These are phyloP conservation scores for Chloropsis hardwickii DNA, from an alignment of 2,113 vertebrate species.

Conservation along the genomic window DNA sequence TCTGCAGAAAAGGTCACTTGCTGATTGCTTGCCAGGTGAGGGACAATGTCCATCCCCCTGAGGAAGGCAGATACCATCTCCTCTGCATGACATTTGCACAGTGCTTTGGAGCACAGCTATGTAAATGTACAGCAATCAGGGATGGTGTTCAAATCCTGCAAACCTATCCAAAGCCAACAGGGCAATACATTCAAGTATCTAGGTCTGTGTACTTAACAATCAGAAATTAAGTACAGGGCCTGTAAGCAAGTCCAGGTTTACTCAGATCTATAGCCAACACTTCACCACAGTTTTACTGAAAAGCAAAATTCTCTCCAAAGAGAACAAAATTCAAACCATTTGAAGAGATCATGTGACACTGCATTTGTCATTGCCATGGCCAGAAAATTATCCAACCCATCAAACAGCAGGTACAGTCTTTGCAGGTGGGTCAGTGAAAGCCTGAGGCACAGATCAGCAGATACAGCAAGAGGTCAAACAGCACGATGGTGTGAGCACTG, in stretches of 20 bases:
- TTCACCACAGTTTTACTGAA: not conserved
- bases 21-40: not conserved
- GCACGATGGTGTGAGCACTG: not conserved
- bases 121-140: conserved; percentile 1
- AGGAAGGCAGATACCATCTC: not conserved
- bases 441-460: not conserved
- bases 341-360: not conserved
- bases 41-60: not conserved
- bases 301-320: not conserved
- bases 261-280: not conserved
- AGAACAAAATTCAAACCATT: not conserved
- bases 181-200: not conserved
- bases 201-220: not conserved
- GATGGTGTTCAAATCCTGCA: not conserved
- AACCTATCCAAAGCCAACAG: not conserved
- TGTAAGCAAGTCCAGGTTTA: not conserved
- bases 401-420: not conserved
- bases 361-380: not conserved
- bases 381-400: not conserved
- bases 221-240: not conserved
- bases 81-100: not conserved
- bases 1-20: conserved; percentile 21
- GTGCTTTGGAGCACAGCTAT: not conserved
- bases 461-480: not conserved
- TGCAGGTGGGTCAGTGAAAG: conserved; percentile 8